Base-by-base conservation (phyloP, 2,797 vertebrate species). In the Eutrigla gurnardus region DNA sequence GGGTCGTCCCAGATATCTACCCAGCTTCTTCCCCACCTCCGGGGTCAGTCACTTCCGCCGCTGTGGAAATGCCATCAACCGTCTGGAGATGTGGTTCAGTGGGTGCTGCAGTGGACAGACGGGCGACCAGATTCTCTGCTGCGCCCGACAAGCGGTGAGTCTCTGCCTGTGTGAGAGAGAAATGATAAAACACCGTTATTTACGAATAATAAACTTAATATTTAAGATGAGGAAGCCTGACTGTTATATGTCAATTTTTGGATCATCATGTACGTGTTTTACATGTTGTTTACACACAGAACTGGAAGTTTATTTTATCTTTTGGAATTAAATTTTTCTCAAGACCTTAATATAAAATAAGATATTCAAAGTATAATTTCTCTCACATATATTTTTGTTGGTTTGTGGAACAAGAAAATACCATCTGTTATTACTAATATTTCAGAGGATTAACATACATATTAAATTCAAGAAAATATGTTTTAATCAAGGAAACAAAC, bases 101-200 rank as follows among this genome's bases (percentile, higher is more conserved):
- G 6, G 54, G 35, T 94, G 94, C 81, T 95, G 94, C 80, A 39
- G 35, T n/a, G 73, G 18, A 36, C 43, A 47, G 1, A 32, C 5
- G n/a, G 59, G 32, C 14, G 1, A 1, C 11, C 52, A 73, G 63
- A 76, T 77, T 46, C 87, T 94, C 58, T 92, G 92, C 87, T 95
- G 94, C 7, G 5, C 80, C 5, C 15, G 81, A 25, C 91, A 94
- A 74, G 93, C 90, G 15, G 93, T 94, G 71, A 93, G 93, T 91
- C 11, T 43, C 42, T 54, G 18, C 8, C 3, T 25, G 6, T 17
- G 3, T 3, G 4, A 6, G 57, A 5, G 15, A 17, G 12, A 47
- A 35, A 53, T 35, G 13, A 9, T 37, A 40, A 46, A 0, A 5
- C 1, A 52, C 1, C 50, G 4, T 47, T 60, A 71, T 60, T 35